Evolutionary conservation across 2,888 invertebrate species (phyloP).

Genomic region (Thysanoteuthis rhombus): DNA sequence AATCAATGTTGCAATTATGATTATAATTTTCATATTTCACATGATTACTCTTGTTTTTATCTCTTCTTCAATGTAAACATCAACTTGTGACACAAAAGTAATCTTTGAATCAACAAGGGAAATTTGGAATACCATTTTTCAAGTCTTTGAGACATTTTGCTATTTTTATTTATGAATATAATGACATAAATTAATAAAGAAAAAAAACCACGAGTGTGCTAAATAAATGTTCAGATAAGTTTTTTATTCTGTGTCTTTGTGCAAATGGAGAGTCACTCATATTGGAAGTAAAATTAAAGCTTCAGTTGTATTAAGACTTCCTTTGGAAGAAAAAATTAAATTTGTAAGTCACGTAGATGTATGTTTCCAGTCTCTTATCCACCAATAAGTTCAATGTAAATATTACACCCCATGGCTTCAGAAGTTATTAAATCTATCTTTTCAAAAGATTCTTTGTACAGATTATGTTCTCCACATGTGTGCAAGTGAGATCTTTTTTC

Average conservation of each 20-base stretch:
- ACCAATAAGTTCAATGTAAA: constrained; percentile 12
- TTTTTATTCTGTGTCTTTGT: background rate
- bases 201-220: background rate
- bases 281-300: background rate
- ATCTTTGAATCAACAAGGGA: background rate
- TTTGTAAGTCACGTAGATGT: background rate
- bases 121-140: background rate
- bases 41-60: background rate
- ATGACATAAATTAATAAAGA: background rate
- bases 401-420: background rate
- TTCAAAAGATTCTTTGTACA: background rate
- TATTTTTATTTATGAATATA: background rate
- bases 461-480: background rate
- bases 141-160: background rate
- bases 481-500: background rate
- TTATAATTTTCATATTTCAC: too few relatives aligned
- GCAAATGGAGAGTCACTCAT: background rate
- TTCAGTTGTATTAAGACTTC: background rate
- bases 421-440: background rate
- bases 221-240: background rate
- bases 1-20: too few relatives aligned
- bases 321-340: background rate
- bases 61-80: background rate
- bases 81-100: background rate
- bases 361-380: background rate